Conservation (phyloP, 53 echinoderm and acorn worm genomes). For the Paelopatides confundens region DNA sequence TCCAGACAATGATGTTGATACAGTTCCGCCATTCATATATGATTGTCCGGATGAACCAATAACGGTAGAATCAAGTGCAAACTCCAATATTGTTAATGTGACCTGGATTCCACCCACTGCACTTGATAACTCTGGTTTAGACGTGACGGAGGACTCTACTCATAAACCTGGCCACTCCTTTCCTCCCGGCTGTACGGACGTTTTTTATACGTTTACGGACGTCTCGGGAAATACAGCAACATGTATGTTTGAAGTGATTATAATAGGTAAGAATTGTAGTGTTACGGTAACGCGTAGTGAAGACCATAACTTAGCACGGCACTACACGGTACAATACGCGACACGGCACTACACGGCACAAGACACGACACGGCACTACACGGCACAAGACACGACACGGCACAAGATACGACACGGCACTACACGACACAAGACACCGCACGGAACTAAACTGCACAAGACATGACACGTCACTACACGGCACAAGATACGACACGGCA, state of each 20-base stretch:
- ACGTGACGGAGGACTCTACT: not conserved
- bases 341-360: too few species aligned
- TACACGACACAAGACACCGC: too few species aligned
- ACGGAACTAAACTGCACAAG: too few species aligned
- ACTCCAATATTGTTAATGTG: not conserved
- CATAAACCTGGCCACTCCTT: not conserved
- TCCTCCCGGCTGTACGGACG: not conserved
- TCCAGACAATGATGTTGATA: constrained; percentile 15
- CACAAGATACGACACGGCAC: too few species aligned
- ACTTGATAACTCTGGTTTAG: constrained; percentile 21
- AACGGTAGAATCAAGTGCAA: not conserved
- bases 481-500: too few species aligned
- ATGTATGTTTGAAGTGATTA: constrained; percentile 29
- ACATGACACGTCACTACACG: too few species aligned
- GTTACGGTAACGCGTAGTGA: too few species aligned
- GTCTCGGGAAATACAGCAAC: not conserved
- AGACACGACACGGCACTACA: too few species aligned
- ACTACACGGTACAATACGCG: too few species aligned
- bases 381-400: too few species aligned
- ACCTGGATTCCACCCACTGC: not conserved
- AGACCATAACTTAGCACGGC: not conserved
- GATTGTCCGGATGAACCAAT: not conserved
- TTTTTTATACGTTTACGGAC: not conserved
- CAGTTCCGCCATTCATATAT: not conserved
- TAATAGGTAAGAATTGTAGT: constrained; percentile 19